A percentile compares a stretch with the other conserved stretches of the same genome.
phyloP scores from a whole-genome alignment of 2,113 vertebrate species.

The Syngnathoides biaculeatus region DNA sequence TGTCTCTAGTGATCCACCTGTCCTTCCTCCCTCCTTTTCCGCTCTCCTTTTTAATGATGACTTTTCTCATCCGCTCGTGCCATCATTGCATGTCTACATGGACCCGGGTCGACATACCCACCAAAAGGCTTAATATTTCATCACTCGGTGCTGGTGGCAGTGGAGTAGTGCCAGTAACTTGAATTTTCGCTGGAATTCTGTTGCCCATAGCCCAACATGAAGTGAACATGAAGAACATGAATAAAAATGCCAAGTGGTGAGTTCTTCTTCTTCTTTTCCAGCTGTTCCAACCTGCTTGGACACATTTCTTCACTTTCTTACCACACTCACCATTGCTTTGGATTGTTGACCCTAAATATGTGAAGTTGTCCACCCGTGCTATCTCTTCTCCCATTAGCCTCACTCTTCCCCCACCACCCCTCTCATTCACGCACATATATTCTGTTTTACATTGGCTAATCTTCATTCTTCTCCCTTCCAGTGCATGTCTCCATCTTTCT shows the following conservation, averaged over 20 bases:
- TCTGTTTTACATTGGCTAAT: too few species aligned
- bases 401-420: too few species aligned
- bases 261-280: too few species aligned
- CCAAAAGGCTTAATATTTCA: constrained; percentile 15
- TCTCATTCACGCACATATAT: too few species aligned
- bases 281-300: too few species aligned
- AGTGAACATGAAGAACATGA: constrained; percentile 1
- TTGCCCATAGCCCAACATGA: constrained; percentile 1
- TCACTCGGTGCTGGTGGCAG: background rate
- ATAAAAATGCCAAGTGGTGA: background rate
- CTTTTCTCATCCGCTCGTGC: constrained; percentile 22
- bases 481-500: too few species aligned
- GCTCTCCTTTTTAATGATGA: constrained; percentile 45
- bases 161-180: background rate
- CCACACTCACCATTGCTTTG: too few species aligned
- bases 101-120: background rate
- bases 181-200: constrained; percentile 6
- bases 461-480: too few species aligned
- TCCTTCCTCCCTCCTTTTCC: constrained; percentile 35
- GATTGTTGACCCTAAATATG: too few species aligned
- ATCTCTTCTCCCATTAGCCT: too few species aligned
- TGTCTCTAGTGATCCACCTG: constrained; percentile 51
- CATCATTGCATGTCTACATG: constrained; percentile 1
- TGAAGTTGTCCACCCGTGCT: too few species aligned
- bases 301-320: too few species aligned